A percentile compares a stretch with the other conserved stretches of the same genome.
phyloP scores from a whole-genome alignment of 2,797 vertebrate species.

The Adelosebastes latens region DNA sequence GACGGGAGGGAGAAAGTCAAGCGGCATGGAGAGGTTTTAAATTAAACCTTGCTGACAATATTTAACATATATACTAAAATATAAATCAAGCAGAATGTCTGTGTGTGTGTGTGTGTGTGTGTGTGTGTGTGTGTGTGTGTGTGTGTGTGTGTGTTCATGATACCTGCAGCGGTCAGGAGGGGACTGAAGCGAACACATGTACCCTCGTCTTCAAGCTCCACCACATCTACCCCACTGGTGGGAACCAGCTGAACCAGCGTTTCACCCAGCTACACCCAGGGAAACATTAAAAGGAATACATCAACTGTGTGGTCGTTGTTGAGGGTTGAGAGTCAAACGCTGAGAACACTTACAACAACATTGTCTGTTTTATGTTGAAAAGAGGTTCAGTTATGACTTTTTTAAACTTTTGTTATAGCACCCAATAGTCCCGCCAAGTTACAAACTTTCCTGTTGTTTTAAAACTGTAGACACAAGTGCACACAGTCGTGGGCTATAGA shows the following conservation, averaged over 20 bases:
- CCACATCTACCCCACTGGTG: slow-evolving; percentile 88
- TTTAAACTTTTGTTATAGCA: neutral
- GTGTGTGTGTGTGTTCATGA: slow-evolving; percentile 4
- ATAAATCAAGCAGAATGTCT: neutral
- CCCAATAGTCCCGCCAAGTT: neutral
- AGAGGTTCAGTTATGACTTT: neutral
- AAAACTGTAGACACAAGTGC: neutral
- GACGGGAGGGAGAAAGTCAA: neutral
- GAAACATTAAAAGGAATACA: neutral
- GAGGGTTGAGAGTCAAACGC: fast-evolving
- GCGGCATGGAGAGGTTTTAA: neutral
- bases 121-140: neutral
- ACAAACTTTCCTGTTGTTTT: neutral
- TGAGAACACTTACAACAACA: neutral
- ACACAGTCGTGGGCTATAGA: neutral
- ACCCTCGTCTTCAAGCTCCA: slow-evolving; percentile 93
- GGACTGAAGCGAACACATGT: slow-evolving; percentile 93
- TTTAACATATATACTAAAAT: neutral
- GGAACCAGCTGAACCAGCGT: slow-evolving; percentile 88
- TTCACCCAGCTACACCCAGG: slow-evolving; percentile 86
- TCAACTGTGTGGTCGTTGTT: neutral
- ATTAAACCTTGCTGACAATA: neutral
- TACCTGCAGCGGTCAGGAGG: slow-evolving; percentile 93
- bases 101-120: neutral
- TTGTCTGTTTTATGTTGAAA: neutral